Base-by-base conservation (phyloP, 2,888 invertebrate species). In the Diaprepes abbreviatus region DNA sequence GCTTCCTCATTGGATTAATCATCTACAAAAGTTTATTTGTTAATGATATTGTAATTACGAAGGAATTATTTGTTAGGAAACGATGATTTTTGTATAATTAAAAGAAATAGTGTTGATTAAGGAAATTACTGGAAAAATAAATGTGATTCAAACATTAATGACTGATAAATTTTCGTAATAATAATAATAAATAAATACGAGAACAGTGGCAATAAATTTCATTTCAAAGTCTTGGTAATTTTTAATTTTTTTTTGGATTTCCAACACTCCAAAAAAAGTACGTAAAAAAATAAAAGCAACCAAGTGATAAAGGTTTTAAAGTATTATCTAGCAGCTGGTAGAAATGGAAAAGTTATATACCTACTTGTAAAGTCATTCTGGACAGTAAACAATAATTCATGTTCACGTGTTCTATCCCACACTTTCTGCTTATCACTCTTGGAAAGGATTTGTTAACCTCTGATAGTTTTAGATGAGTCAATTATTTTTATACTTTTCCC, bases 1-100 rank as follows among this genome's bases (percentile, higher is more conserved):
- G 55, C n/a, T 12, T 33, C n/a, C 9, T 14, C n/a, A 2, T 55
- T 55, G 55, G n/a, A 55, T 55, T 57, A 57, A 57, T 57, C 16
- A 21, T 24, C 16, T 17, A 38, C 57, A 24, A 38, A 16, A 38
- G 3, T 57, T 38, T n/a, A 57, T 57, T 57, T 57, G 38, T 9
- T 57, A 57, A 57, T 57, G 38, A 57, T 38, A 24, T 17, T 12
- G 38, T 19, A 36, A 55, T 36, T 21, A 36, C 3, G 3, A n/a
- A 3, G 21, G 57, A 57, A 36, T 40, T 21, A 57, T 57, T 57
- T 1, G 17, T 35, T 31, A 43, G n/a, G 21, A 40, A 10, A 40
- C 10, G 19, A 10, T 40, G 6, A 19, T 17, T 40, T 40, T 40
- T 19, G 5, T 24, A 24, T 24, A 12, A 36, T 12, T 36, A 1